Percentiles rank a stretch among this genome's conserved stretches.
Conservation (phyloP, 1,140 invertebrate species). For the Thereuonema tuberculata region DNA sequence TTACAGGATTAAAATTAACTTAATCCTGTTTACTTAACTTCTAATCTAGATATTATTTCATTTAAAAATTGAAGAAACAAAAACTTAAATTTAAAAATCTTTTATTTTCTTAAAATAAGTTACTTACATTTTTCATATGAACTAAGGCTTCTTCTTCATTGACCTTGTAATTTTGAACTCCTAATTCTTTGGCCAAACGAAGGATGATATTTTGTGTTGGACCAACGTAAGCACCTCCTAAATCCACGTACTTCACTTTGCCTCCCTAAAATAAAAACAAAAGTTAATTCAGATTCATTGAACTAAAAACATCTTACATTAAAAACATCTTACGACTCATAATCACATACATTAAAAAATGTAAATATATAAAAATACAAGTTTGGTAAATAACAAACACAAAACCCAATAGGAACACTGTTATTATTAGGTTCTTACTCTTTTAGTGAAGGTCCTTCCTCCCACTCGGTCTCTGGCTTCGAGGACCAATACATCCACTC, state of each 20-base stretch:
- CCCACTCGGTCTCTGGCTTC: conserved; percentile 32
- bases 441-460: conserved; percentile 28
- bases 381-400: neutral
- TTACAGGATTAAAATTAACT: too few relatives aligned
- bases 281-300: too few relatives aligned
- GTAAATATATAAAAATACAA: too few relatives aligned
- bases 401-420: neutral
- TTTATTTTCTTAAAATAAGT: neutral
- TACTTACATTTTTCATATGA: conserved; percentile 5
- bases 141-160: conserved; percentile 1
- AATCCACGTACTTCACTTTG: conserved; percentile 8
- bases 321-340: too few relatives aligned
- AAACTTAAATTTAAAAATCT: too few relatives aligned
- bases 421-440: conserved; percentile 12
- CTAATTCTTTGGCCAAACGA: neutral
- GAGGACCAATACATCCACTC: conserved; percentile 26
- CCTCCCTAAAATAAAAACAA: conserved; percentile 4
- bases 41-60: too few relatives aligned
- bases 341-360: too few relatives aligned
- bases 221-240: conserved; percentile 11
- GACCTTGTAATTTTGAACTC: conserved; percentile 1
- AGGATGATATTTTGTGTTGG: conserved; percentile 3
- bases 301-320: too few relatives aligned
- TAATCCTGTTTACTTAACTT: too few relatives aligned
- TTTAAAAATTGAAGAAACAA: too few relatives aligned